Evolutionary conservation across 2,888 invertebrate species (phyloP).

Genomic region (Proisotoma minuta): DNA sequence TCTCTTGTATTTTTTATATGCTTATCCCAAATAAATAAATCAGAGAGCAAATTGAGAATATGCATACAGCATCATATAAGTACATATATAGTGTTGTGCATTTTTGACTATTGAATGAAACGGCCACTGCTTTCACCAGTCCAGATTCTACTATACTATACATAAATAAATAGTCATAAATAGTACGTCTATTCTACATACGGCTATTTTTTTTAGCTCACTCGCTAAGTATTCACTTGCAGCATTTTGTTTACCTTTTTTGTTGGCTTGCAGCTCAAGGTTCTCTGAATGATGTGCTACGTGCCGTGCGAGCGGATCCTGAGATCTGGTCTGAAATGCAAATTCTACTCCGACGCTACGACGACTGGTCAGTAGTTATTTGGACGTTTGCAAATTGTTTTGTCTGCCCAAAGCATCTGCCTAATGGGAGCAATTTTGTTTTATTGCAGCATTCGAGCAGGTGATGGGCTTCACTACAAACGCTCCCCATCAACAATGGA

Average conservation of each 20-base stretch:
- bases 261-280: too few species aligned
- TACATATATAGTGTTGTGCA: slow-evolving; percentile 10
- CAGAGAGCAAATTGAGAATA: slow-evolving; percentile 7
- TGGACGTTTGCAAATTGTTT: not conserved
- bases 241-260: too few species aligned
- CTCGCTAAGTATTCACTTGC: too few species aligned
- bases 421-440: not conserved
- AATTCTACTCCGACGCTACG: slow-evolving; percentile 44
- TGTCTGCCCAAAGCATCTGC: not conserved
- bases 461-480: slow-evolving; percentile 47
- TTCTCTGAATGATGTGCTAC: slow-evolving; percentile 45
- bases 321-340: slow-evolving; percentile 46
- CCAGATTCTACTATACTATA: too few species aligned
- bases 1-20: slow-evolving; percentile 9
- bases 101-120: too few species aligned
- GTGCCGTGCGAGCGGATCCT: slow-evolving; percentile 45
- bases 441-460: slow-evolving; percentile 39
- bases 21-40: slow-evolving; percentile 11
- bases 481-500: slow-evolving; percentile 26
- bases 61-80: slow-evolving; percentile 6
- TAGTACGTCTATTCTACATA: too few species aligned
- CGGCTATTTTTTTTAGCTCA: too few species aligned
- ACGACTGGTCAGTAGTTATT: slow-evolving; percentile 39
- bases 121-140: too few species aligned
- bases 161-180: too few species aligned